Percentiles rank a stretch among this genome's conserved stretches.
Conservation (phyloP, 2,113 vertebrate species). For the Diadophis punctatus region DNA sequence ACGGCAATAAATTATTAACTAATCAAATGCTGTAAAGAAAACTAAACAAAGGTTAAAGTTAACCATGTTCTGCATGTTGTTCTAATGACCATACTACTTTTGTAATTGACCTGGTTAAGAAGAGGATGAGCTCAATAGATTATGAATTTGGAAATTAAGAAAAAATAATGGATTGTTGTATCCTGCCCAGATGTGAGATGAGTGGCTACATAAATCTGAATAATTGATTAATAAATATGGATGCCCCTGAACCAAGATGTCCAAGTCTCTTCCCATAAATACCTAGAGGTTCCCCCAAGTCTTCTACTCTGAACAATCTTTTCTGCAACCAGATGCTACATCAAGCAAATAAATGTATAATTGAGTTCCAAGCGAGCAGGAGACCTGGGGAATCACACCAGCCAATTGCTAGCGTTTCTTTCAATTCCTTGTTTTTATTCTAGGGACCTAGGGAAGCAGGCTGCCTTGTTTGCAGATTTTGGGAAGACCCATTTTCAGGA, state of each 20-base stretch:
- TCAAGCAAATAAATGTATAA: not conserved
- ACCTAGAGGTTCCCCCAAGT: not conserved
- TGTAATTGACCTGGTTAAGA: not conserved
- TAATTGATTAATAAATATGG: not conserved
- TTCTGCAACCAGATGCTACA: not conserved
- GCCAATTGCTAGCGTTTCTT: not conserved
- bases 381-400: not conserved
- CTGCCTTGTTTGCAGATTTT: too few species aligned
- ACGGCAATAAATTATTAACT: not conserved
- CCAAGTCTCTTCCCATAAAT: not conserved
- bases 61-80: not conserved
- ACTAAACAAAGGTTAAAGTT: not conserved
- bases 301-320: not conserved
- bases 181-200: too few species aligned
- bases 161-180: too few species aligned
- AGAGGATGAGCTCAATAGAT: not conserved
- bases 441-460: too few species aligned
- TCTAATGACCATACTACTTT: not conserved
- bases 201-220: too few species aligned
- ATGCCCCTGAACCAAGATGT: not conserved
- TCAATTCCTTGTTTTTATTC: not conserved
- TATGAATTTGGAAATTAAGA: not conserved
- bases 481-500: too few species aligned
- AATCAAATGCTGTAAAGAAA: not conserved
- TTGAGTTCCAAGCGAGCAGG: not conserved